Evolutionary conservation across 2,888 invertebrate genomes (phyloP).

Genomic region (Hemaris fuciformis): DNA sequence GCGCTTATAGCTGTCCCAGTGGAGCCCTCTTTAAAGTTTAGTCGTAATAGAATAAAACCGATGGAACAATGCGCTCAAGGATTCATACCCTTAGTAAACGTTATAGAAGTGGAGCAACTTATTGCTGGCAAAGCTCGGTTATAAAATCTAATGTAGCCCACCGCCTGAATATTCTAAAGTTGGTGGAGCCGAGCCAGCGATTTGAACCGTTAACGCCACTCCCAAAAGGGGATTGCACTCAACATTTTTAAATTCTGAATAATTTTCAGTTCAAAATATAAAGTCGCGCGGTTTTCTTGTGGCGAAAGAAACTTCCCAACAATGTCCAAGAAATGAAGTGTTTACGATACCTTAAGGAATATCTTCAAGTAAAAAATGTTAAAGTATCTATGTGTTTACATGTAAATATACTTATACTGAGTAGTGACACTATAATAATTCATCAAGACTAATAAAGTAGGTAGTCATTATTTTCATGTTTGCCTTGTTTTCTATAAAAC

Average conservation of each 20-base stretch:
- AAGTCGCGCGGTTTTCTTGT: neutral
- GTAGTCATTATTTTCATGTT: too few species aligned
- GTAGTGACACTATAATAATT: too few species aligned
- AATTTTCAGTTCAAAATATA: constrained; percentile 5
- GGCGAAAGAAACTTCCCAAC: neutral
- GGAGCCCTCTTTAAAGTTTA: constrained; percentile 75
- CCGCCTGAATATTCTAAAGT: constrained; percentile 65
- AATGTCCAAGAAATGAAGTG: neutral
- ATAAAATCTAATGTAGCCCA: constrained; percentile 62
- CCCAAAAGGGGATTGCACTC: constrained; percentile 30
- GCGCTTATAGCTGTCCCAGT: constrained; percentile 75
- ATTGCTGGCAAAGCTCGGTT: constrained; percentile 53
- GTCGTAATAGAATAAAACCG: constrained; percentile 78
- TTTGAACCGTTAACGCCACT: constrained; percentile 35
- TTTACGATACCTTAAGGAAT: neutral
- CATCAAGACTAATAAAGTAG: too few species aligned
- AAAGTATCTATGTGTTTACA: too few species aligned
- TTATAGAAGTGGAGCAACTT: constrained; percentile 57
- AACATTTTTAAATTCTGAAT: constrained; percentile 32
- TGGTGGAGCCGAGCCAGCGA: constrained; percentile 36
- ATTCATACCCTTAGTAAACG: constrained; percentile 27
- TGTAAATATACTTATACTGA: too few species aligned
- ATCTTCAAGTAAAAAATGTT: too few species aligned
- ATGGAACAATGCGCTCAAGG: constrained; percentile 59
- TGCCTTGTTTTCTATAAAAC: too few species aligned